Base-by-base conservation (phyloP, 2,797 vertebrate genomes). In the Sorex maritimensis region DNA sequence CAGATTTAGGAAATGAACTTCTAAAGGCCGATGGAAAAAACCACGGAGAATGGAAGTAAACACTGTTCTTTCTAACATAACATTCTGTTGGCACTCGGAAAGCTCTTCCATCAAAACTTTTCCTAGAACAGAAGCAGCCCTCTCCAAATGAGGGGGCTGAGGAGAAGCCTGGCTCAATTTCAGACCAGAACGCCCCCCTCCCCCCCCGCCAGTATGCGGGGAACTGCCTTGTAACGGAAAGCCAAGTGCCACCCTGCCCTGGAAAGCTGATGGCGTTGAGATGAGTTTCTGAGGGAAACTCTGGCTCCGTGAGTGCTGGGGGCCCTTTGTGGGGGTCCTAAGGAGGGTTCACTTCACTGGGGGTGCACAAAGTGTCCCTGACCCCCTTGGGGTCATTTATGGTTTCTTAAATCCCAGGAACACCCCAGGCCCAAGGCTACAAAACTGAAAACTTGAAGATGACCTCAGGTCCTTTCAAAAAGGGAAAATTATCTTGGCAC, bases 1-100 rank as follows among this genome's bases (percentile, higher is more conserved):
- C 95, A 97, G 93, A 85, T 96, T 97, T 97, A 98, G 98, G 97
- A 98, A 98, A 96, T 95, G 94, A 96, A 97, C 96, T 91, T 92
- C 91, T 78, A 77, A 92, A 95, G 95, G 95, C 95, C 97, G 97
- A 97, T 96, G 97, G 97, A 96, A 97, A 98, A 97, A 82, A 17
- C 58, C 58, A 61, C 38, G 58, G 86, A 95, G 84, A 79, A 86
- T 78, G 91, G 90, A 95, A 89, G 93, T 85, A 92, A 93, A 95
- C 95, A 91, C 68, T 12, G 85, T 91, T 93, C 93, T 94, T 95
- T 88, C 96, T 96, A 97, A 97, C 93, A 34, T 92, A 97, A 97
- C 94, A 80, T 79, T 88, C 91, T 58, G 77, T 97, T 93, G 95
- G 94, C 95, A 80, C 97, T 89, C 97, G 94, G 94, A 96, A 93